Base-by-base conservation (phyloP, 1,140 invertebrate genomes). In the Augochlora pura region DNA sequence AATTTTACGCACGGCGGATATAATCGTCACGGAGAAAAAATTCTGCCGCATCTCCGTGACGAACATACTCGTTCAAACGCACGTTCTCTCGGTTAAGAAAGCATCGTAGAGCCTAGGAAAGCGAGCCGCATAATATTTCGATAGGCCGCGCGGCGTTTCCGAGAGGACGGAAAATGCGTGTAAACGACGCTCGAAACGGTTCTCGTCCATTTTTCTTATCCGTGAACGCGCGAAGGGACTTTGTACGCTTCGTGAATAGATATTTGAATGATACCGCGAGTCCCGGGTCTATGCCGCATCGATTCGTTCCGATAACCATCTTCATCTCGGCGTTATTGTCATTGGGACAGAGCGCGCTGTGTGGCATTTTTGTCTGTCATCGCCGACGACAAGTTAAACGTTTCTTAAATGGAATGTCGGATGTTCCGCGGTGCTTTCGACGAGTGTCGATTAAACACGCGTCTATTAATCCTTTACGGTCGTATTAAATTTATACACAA, bases 151-250 rank as follows among this genome's bases (percentile, higher is more conserved):
- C 16, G n/a, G n/a, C n/a, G n/a, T n/a, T n/a, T 12, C 23, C 16
- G 5, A 32, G 2, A 25, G 65, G 59, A 83, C 70, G 65, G 68
- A 79, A 79, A 74, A 67, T 60, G 65, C 60, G 25, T 8, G 2
- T 39, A 12, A n/a, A 71, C 54, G 8, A 38, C 52, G 39, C 54
- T 23, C 12, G 23, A 4, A 16, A 2, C 59, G 10, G 23, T 25
- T 62, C 59, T 27, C 32, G 59, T 62, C 14, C 10, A 12, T 32
- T 14, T 27, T 32, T 32, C 32, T 32, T 16, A 32, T 18, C 68
- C n/a, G 23, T 27, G n/a, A n/a, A n/a, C 9, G 5, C n/a, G 14
- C 32, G 23, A 23, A 71, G 1, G 1, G 9, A 39, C 52, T 12
- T 18, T n/a, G 46, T 21, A 66, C 62, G 72, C 49, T 18, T 16